Base-by-base conservation (phyloP, 2,888 invertebrate species). In the Thecophora atra region DNA sequence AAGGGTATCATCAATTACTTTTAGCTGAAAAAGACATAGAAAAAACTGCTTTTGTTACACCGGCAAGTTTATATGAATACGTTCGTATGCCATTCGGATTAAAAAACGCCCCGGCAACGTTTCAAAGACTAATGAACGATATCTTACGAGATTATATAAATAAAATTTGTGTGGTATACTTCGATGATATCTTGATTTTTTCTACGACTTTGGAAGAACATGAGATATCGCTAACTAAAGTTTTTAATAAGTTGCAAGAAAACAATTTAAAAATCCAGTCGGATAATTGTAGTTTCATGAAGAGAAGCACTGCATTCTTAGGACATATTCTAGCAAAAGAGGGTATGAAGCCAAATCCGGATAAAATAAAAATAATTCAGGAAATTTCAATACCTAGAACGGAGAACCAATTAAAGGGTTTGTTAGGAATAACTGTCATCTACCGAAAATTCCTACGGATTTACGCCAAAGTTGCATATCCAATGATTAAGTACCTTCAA, bases 11-110 rank as follows among this genome's bases (percentile, higher is more conserved):
- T 19, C 77, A 26, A 76, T 75, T 68, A 74, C 73, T 21, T 73
- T 62, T 51, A 28, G 30, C 24, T 11, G 71, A 73, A 67, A 30
- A 74, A 60, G 73, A 74, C 66, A 72, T 73, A 30, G 72, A 75
- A 66, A 73, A 76, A 70, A 74, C 72, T 5, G 73, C 76, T 3
- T 74, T 74, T 66, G 67, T 74, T n/a, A 71, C 72, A 11, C 75
- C 72, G 56, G 11, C 42, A 1, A 70, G 30, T 30, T 8, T 30
- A 4, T 30, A 30, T 30, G 30, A 30, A 30, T 54, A 21, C 21
- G 1, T 54, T 54, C 54, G 54, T 6, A 54, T 54, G 54, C 54
- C 54, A 3, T 54, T 54, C n/a, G 54, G 54, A 4, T n/a, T 54
- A n/a, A 54, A 54, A 54, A n/a, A 54, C 19, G 54, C 54, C 54